A percentile compares a stretch with the other conserved stretches of the same genome.
phyloP scores from a whole-genome alignment of 1,140 invertebrate species.

The Macrobrachium nipponense region DNA sequence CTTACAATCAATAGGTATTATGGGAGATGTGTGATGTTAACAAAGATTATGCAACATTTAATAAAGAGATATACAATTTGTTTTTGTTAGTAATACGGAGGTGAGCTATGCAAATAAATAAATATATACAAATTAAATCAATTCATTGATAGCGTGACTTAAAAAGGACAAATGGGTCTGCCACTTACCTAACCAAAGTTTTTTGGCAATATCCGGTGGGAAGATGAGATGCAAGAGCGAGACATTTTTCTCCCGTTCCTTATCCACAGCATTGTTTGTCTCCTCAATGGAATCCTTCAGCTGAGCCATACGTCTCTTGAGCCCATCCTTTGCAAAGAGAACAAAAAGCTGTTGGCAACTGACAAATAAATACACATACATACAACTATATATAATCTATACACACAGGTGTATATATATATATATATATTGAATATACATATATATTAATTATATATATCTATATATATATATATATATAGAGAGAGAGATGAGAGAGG shows the following conservation, averaged over 20 bases:
- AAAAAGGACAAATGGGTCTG: neutral
- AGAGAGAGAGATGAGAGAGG: too few relatives aligned
- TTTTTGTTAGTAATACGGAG: too few relatives aligned
- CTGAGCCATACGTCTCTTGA: slow-evolving; percentile 94
- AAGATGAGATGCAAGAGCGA: slow-evolving; percentile 94
- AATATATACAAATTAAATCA: neutral
- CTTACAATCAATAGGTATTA: too few relatives aligned
- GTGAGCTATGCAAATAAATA: neutral
- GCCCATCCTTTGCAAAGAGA: slow-evolving; percentile 79
- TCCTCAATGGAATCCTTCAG: slow-evolving; percentile 93
- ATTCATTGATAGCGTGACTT: too few relatives aligned
- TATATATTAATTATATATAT: too few relatives aligned
- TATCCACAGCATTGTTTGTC: slow-evolving; percentile 89
- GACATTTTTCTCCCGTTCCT: slow-evolving; percentile 95
- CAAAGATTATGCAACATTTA: too few relatives aligned
- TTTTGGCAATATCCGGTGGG: slow-evolving; percentile 91
- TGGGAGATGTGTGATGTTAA: too few relatives aligned
- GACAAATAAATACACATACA: neutral
- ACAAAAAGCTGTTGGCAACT: slow-evolving; percentile 28
- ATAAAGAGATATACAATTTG: too few relatives aligned
- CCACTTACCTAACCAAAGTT: slow-evolving; percentile 82
- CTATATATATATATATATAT: too few relatives aligned
- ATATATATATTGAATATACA: slow-evolving; percentile 3
- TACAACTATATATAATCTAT: neutral
- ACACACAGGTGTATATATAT: neutral